A percentile compares a stretch with the other conserved stretches of the same genome.
Evolutionary conservation across 2,888 invertebrate genomes (phyloP).

Genomic region (Cephonodes hylas): DNA sequence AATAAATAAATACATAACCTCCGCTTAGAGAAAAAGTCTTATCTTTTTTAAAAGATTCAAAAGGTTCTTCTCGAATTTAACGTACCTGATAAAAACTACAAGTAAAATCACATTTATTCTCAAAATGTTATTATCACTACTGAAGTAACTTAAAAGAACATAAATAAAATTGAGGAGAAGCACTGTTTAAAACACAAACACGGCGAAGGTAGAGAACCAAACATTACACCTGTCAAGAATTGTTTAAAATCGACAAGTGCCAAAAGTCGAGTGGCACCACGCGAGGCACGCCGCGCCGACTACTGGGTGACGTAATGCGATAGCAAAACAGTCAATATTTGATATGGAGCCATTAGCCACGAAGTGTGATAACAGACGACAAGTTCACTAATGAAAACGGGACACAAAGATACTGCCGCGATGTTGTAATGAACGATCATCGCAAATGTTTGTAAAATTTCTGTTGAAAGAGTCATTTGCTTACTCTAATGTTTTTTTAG

Average conservation of each 20-base stretch:
- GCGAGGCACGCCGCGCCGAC: slow-evolving; percentile 30
- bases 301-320: slow-evolving; percentile 68
- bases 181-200: not conserved
- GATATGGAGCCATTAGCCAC: slow-evolving; percentile 68
- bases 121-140: no score
- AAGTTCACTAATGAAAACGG: slow-evolving; percentile 73
- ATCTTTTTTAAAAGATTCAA: not conserved
- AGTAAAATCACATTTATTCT: no score
- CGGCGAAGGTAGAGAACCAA: not conserved
- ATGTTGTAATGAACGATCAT: slow-evolving; percentile 17
- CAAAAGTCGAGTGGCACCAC: slow-evolving; percentile 29
- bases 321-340: slow-evolving; percentile 75
- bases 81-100: no score
- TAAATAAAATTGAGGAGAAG: no score
- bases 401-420: slow-evolving; percentile 48
- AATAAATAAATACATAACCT: slow-evolving; percentile 5
- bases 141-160: no score
- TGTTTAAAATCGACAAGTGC: slow-evolving; percentile 21
- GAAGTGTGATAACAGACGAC: slow-evolving; percentile 60
- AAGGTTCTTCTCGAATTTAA: no score
- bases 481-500: not conserved
- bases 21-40: not conserved
- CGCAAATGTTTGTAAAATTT: not conserved
- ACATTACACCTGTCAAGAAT: slow-evolving; percentile 7
- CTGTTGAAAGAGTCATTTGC: not conserved